Percentiles rank a stretch among this genome's conserved stretches.
These are phyloP conservation scores for Andricus quercusramuli DNA, from an alignment of 2,888 invertebrate genomes.

Conservation along the genomic window DNA sequence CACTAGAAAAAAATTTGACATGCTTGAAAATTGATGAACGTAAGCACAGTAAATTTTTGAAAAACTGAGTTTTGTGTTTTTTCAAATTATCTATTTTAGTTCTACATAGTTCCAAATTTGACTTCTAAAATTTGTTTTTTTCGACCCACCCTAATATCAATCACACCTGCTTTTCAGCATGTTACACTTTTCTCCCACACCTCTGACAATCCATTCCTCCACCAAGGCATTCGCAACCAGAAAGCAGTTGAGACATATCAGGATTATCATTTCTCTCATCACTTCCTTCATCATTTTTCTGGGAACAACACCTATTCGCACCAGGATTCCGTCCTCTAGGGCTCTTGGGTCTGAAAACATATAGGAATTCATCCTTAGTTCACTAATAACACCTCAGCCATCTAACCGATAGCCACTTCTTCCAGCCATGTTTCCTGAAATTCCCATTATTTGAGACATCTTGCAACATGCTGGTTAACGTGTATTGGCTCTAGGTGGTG, in stretches of 20 bases:
- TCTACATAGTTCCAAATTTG: too few relatives aligned
- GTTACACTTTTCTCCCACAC: constrained; percentile 76
- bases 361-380: constrained; percentile 51
- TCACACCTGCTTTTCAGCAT: constrained; percentile 74
- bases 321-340: constrained; percentile 54
- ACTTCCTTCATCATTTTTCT: constrained; percentile 48
- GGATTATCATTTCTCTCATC: constrained; percentile 36
- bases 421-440: constrained; percentile 35
- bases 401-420: constrained; percentile 62
- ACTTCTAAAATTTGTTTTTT: too few relatives aligned
- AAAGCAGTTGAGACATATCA: constrained; percentile 54
- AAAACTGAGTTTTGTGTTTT: too few relatives aligned
- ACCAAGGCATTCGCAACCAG: constrained; percentile 71
- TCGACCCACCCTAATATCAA: too few relatives aligned
- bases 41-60: too few relatives aligned
- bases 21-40: too few relatives aligned
- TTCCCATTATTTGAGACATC: constrained; percentile 42
- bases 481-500: constrained; percentile 56
- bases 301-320: constrained; percentile 50
- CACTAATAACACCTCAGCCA: constrained; percentile 41
- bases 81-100: too few relatives aligned
- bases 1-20: too few relatives aligned
- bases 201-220: constrained; percentile 74
- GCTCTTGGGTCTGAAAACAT: constrained; percentile 52
- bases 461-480: constrained; percentile 59